Base-by-base conservation (phyloP, 2,113 vertebrate genomes). In the Sinocyclocheilus anshuiensis region DNA sequence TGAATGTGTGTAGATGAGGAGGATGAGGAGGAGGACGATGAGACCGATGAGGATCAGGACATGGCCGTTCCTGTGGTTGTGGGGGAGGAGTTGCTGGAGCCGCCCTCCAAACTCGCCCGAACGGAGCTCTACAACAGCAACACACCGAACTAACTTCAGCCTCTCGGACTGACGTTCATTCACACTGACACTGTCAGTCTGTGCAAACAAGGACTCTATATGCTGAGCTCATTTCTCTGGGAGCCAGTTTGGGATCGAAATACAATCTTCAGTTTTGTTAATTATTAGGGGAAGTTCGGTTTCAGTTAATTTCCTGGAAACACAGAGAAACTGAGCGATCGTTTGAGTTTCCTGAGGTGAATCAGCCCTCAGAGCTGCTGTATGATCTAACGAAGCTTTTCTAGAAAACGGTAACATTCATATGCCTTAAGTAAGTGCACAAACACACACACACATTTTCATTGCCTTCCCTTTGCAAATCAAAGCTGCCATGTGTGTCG, bases 21-120 rank as follows among this genome's bases (percentile, higher is more conserved):
- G 5, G 95, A 96, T 15, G 97, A 98, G 50, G 97, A 97, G 1
- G 95, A 97, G 0, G 97, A 97, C 0, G 97, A 98, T 2, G 96
- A 98, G 84, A 97, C 96, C 2, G 97, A 97, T 0, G 97, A 98
- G 0, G 97, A 97, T 15, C 95, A 94, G 71, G 96, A 97, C 63
- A 91, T 97, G 36, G 90, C 96, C 2, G 91, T 97, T 84, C 93
- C 94, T 0, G 92, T 92, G 0, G 90, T 92, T 0, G 91, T 96
- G 50, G 93, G 93, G 3, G 93, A 95, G 3, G 95, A 96, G 24
- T 77, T 92, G 9, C 91, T 97, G 90, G 96, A 96, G 78, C 97
- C 97, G 0, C 96, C 97, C 0, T 85, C 93, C 76, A 98, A 98
- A 93, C 91, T 96, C 91, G 92, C 97, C 22, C 91, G 96, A 87